A percentile compares a stretch with the other conserved stretches of the same genome.
Evolutionary conservation across 2,888 invertebrate genomes (phyloP).

Genomic region (Chrysodeixis includens): DNA sequence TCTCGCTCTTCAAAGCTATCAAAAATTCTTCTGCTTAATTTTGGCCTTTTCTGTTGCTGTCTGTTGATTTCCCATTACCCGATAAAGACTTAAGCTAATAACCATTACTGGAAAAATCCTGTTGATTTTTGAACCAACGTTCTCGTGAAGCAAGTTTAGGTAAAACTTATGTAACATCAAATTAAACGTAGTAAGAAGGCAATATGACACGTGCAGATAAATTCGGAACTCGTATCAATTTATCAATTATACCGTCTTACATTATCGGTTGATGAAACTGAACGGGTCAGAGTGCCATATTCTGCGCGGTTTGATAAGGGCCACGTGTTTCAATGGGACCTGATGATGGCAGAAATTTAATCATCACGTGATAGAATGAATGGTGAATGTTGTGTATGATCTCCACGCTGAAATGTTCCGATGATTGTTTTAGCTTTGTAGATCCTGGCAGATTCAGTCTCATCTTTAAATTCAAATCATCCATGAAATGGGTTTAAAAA

Average conservation of each 20-base stretch:
- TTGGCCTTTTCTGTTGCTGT: too few species aligned
- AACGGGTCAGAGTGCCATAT: constrained; percentile 40
- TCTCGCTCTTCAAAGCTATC: too few species aligned
- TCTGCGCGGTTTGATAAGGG: constrained; percentile 38
- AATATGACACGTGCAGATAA: constrained; percentile 12
- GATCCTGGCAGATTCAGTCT: neutral
- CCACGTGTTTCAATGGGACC: constrained; percentile 29
- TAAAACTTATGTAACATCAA: neutral
- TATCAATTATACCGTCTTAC: constrained; percentile 18
- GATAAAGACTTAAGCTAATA: too few species aligned
- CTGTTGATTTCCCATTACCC: too few species aligned
- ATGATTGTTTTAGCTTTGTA: neutral
- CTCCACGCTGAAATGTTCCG: neutral
- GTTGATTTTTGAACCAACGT: too few species aligned
- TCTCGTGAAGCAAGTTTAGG: too few species aligned
- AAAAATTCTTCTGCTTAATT: too few species aligned
- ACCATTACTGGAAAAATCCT: too few species aligned
- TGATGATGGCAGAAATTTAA: constrained; percentile 5
- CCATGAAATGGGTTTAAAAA: too few species aligned
- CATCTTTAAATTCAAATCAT: too few species aligned
- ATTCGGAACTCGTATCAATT: constrained; percentile 30
- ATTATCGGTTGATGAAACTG: constrained; percentile 42
- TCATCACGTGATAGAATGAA: constrained; percentile 13
- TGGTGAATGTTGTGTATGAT: neutral
- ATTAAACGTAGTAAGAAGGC: constrained; percentile 13